Base-by-base conservation (phyloP, 2,113 vertebrate genomes). In the Enhydra lutris region DNA sequence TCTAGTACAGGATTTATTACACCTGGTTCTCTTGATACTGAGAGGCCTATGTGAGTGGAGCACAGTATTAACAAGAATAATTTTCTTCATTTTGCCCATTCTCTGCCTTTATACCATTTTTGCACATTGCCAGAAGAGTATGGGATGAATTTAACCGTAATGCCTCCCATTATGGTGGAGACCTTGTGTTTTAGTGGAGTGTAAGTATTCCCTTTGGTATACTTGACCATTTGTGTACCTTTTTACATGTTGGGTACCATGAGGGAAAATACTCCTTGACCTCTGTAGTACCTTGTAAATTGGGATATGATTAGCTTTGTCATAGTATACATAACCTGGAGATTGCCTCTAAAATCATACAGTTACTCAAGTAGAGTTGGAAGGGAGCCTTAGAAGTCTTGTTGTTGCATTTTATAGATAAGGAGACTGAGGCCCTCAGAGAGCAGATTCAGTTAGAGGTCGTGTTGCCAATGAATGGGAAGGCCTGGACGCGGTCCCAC, bases 281-380 rank as follows among this genome's bases (percentile, higher is more conserved):
- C 63, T 97, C 67, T 83, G 14, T 55, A 92, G 67, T 74, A 95
- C 87, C 90, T 55, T 95, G 89, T 97, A 95, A 96, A 97, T 88
- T 87, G 91, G 57, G 9, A 59, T 92, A n/a, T 83, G 83, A 89
- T 97, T 93, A 89, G 57, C 76, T 94, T 97, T 97, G 85, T 74
- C 31, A 14, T 89, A 42, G 42, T 69, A 31, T 94, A 80, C 34
- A 23, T 52, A 85, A 57, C 23, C 80, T 97, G 67, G 59, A 96
- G 73, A 84, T 89, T 83, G 79, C 85, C 39, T 89, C 78, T 82
- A 20, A 96, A 93, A 94, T 86, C 45, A 17, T 86, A 26, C 29
- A 67, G n/a, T 88, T 94, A 80, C 18, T 76, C 63, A 61, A 52
- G 65, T 18, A 17, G 94, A 91, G 21, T 81, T 69, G 52, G 82